These are phyloP conservation scores for Cyprinodon diabolis DNA, from an alignment of 2,797 vertebrate genomes.

Conservation along the genomic window DNA sequence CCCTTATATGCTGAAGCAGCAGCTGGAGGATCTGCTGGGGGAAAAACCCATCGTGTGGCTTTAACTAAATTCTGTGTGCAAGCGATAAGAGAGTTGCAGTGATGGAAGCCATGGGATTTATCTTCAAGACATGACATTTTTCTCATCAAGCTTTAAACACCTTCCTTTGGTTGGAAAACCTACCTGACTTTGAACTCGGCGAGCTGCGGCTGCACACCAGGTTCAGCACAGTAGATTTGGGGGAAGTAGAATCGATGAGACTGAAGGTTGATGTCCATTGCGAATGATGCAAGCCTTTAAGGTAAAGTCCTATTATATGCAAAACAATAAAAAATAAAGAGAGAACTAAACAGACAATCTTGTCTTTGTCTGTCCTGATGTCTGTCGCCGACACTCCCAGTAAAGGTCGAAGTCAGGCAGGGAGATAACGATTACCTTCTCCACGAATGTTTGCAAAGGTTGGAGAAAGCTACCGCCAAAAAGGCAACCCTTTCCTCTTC, in stretches of 20 bases:
- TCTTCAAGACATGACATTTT: not conserved
- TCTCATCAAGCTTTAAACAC: not conserved
- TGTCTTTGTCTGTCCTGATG: conserved; percentile 35
- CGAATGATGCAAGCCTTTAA: conserved; percentile 37
- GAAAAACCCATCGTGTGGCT: conserved; percentile 19
- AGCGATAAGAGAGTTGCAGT: not conserved
- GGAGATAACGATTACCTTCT: conserved; percentile 54
- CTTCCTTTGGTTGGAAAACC: conserved; percentile 25
- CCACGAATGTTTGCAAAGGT: conserved; percentile 28
- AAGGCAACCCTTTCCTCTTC: conserved; percentile 67
- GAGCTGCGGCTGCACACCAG: conserved; percentile 70
- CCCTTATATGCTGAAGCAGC: conserved; percentile 54
- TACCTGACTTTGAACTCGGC: conserved; percentile 83
- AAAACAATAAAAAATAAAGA: not conserved
- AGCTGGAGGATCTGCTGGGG: conserved; percentile 35
- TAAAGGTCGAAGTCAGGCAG: conserved; percentile 54
- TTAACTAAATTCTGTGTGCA: conserved; percentile 12
- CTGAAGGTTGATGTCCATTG: conserved; percentile 83
- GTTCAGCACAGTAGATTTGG: conserved; percentile 80
- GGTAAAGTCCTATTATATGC: conserved; percentile 20
- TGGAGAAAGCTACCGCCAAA: conserved; percentile 41
- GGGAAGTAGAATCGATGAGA: conserved; percentile 82
- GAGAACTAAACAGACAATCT: not conserved
- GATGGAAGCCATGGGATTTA: conserved; percentile 3
- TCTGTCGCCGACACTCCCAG: conserved; percentile 29